Percentiles rank a stretch among this genome's conserved stretches.
These are phyloP conservation scores for Tenrec ecaudatus DNA, from an alignment of 2,113 vertebrate species.

Conservation along the genomic window DNA sequence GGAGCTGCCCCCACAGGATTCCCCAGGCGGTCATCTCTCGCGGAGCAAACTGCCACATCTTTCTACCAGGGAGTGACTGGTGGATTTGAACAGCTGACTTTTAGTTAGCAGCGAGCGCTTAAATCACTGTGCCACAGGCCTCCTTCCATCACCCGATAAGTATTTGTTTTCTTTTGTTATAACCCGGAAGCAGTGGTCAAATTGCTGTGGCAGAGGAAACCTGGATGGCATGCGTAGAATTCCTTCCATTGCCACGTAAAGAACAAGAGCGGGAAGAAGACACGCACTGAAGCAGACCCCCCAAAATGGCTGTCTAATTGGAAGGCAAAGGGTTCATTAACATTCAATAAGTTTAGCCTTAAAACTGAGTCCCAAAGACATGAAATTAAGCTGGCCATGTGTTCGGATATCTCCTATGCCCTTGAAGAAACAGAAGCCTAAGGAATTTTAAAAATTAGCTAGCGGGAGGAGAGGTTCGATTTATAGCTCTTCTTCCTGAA, in stretches of 20 bases:
- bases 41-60: not conserved
- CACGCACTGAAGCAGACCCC: no score
- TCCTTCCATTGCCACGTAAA: not conserved
- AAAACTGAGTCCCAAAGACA: not conserved
- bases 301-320: not conserved
- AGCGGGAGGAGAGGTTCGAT: not conserved
- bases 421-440: not conserved
- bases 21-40: not conserved
- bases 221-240: not conserved
- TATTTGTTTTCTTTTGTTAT: constrained; percentile 40
- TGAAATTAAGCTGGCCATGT: not conserved
- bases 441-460: constrained; percentile 16
- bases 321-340: not conserved
- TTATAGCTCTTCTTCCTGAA: constrained; percentile 5
- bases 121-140: not conserved
- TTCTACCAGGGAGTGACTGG: not conserved
- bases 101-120: not conserved
- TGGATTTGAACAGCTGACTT: not conserved
- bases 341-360: not conserved
- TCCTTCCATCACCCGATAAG: constrained; percentile 30
- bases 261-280: not conserved
- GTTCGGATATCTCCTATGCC: not conserved
- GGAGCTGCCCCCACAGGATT: not conserved
- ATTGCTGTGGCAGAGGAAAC: constrained; percentile 2
- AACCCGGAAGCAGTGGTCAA: not conserved